Conservation (phyloP, 2,888 invertebrate species). For the Crepidodera aurea region DNA sequence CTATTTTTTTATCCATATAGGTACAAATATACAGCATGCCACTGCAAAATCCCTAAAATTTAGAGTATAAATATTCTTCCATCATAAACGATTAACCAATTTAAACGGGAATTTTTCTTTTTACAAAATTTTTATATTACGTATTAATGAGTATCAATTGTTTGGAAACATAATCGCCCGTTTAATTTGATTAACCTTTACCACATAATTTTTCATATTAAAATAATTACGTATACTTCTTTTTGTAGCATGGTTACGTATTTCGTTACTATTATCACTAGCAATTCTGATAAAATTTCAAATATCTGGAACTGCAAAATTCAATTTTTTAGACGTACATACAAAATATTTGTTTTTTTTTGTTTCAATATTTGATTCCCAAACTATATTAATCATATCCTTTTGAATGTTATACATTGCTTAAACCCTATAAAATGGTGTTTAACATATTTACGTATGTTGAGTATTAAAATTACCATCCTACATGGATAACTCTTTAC, state of each 20-base stretch:
- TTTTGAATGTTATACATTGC: constrained; percentile 45
- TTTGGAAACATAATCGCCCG: constrained; percentile 42
- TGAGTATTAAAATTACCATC: constrained; percentile 53
- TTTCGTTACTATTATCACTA: constrained; percentile 58
- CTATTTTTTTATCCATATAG: constrained; percentile 62
- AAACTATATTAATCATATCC: constrained; percentile 11
- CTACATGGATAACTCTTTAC: constrained; percentile 61
- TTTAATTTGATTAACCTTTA: constrained; percentile 52
- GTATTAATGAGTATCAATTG: constrained; percentile 28
- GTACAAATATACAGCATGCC: constrained; percentile 63
- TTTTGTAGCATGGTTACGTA: constrained; percentile 61
- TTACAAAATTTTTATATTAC: constrained; percentile 31
- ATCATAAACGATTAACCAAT: constrained; percentile 52
- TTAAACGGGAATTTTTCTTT: constrained; percentile 47
- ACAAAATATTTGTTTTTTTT: constrained; percentile 53
- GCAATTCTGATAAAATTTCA: constrained; percentile 46
- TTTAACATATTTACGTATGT: constrained; percentile 49
- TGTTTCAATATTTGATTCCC: constrained; percentile 15
- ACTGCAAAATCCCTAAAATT: constrained; percentile 57
- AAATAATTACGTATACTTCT: constrained; percentile 60
- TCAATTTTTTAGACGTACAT: constrained; percentile 51
- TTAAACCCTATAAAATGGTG: constrained; percentile 36
- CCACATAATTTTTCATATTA: constrained; percentile 52
- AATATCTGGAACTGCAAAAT: constrained; percentile 46
- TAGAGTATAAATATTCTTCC: constrained; percentile 54